Evolutionary conservation across 2,888 invertebrate species (phyloP).

Genomic region (Leptinotarsa juncta): DNA sequence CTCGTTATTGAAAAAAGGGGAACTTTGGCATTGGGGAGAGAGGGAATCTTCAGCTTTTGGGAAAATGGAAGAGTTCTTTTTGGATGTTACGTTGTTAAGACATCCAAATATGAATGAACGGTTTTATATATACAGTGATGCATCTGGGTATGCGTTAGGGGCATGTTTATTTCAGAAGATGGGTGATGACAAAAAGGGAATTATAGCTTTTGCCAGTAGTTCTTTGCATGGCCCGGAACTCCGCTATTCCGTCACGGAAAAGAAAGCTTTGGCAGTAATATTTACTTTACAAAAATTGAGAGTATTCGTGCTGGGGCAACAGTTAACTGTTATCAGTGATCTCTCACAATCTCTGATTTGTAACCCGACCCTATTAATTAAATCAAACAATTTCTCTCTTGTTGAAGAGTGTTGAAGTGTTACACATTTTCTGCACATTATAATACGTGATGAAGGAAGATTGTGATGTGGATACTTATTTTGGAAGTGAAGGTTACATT

Average conservation of each 20-base stretch:
- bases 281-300: slow-evolving; percentile 34
- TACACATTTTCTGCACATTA: no score
- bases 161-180: slow-evolving; percentile 27
- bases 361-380: no score
- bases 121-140: slow-evolving; percentile 12
- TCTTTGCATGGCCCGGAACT: slow-evolving; percentile 30
- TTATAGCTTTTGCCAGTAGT: slow-evolving; percentile 38
- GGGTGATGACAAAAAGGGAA: no score
- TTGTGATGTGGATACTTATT: no score
- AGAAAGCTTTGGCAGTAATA: slow-evolving; percentile 29
- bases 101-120: slow-evolving; percentile 15
- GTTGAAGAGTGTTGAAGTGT: no score
- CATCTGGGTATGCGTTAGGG: slow-evolving; percentile 13
- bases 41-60: slow-evolving; percentile 27
- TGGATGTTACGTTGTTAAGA: not conserved
- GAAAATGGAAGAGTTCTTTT: slow-evolving; percentile 26
- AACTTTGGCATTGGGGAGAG: slow-evolving; percentile 31
- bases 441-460: no score
- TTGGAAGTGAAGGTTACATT: no score
- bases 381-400: no score
- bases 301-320: slow-evolving; percentile 27
- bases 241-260: slow-evolving; percentile 31
- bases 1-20: not conserved
- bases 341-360: not conserved
- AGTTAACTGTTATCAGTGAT: slow-evolving; percentile 35